Base-by-base conservation (phyloP, 2,113 vertebrate species). In the Argyrosomus japonicus region DNA sequence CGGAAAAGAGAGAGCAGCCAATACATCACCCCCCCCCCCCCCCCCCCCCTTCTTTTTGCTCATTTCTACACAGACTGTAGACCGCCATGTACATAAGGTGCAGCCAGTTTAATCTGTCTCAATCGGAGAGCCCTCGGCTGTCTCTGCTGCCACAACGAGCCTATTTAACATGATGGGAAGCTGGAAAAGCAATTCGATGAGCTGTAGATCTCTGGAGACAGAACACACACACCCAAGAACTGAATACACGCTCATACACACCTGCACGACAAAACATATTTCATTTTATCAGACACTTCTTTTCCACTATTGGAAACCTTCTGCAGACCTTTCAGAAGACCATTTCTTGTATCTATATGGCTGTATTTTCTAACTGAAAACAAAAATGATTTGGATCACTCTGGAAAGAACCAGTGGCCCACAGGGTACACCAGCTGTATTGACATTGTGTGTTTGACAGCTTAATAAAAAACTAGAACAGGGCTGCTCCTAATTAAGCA, bases 61-160 rank as follows among this genome's bases (percentile, higher is more conserved):
- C 80, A 77, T 83, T 86, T 80, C 51, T 58, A 18, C 67, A 7
- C 51, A 32, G 19, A 48, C 68, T 69, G 17, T 2, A 6, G 1
- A 40, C 56, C 4, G 11, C 53, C 76, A 77, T 65, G 68, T 25
- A 70, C 76, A 74, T 56, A 68, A 80, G 83, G 68, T 54, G 79
- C 63, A 61, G 80, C 62, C 68, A 62, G 62, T 80, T 77, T 21
- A 70, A 77, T 83, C 83, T 11, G 83, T 81, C 69, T 88, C 83
- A 73, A 83, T 83, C 61, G 48, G 62, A 88, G 71, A 21, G 87
- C 53, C 50, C 21, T 15, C 15, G 29, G 70, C 70, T 29, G 70
- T 68, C 75, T 73, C 32, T 0, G 61, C 68, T 68, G 67, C 53
- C 7, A 17, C 54, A 19, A 32, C 4, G 3, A 23, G 61, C 36